These are phyloP conservation scores for Nestor notabilis DNA, from an alignment of 2,113 vertebrate genomes.

Conservation along the genomic window DNA sequence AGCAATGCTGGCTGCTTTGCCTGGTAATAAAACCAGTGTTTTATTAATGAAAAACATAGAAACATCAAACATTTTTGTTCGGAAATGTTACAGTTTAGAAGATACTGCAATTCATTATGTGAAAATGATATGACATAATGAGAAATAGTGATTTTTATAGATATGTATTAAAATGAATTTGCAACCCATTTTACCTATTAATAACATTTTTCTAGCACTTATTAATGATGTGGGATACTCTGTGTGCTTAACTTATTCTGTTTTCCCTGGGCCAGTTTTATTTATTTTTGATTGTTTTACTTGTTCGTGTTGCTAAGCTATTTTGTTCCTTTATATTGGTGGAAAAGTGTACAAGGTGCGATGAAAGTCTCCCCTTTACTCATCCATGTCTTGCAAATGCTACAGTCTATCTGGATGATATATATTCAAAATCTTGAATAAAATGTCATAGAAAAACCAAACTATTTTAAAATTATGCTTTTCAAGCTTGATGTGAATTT, in stretches of 20 bases:
- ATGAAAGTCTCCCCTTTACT: background rate
- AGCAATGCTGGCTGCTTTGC: conserved; percentile 85
- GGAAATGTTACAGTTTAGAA: background rate
- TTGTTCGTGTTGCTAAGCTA: background rate
- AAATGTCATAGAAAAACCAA: background rate
- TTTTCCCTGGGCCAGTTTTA: background rate
- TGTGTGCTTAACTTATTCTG: background rate
- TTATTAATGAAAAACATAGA: background rate
- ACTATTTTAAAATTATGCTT: background rate
- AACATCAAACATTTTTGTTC: background rate
- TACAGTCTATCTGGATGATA: background rate
- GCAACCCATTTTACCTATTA: background rate
- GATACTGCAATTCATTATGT: background rate
- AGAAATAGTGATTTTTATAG: background rate
- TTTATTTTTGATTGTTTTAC: background rate
- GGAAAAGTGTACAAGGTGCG: background rate
- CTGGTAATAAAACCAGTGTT: conserved; percentile 65
- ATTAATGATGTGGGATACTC: background rate
- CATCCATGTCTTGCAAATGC: background rate
- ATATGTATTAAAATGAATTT: background rate
- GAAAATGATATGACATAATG: background rate
- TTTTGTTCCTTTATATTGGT: background rate
- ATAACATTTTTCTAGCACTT: background rate
- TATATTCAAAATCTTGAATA: background rate
- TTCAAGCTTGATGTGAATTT: background rate